Conservation (phyloP, 2,888 invertebrate species). For the Melitaea athalia region DNA sequence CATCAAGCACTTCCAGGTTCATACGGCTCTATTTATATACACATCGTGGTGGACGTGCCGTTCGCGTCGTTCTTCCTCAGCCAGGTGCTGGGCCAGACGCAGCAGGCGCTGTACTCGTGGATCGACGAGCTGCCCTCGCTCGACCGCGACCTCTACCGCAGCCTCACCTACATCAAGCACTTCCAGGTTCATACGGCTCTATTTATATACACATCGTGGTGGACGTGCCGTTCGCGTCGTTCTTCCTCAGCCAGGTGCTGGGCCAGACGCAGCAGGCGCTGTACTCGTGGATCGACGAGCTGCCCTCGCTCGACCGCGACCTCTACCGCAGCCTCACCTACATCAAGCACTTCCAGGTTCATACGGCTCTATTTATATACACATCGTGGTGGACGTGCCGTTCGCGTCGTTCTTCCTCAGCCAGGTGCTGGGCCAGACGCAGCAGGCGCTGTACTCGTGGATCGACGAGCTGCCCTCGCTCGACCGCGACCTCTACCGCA, state of each 20-base stretch:
- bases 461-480: slow-evolving; percentile 98
- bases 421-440: slow-evolving; percentile 96
- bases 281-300: slow-evolving; percentile 98
- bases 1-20: slow-evolving; percentile 93
- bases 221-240: slow-evolving; percentile 99
- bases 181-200: slow-evolving; percentile 84
- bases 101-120: slow-evolving; percentile 96
- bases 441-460: slow-evolving; percentile 96
- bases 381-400: slow-evolving; percentile 98
- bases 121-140: slow-evolving; percentile 98
- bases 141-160: slow-evolving; percentile 97
- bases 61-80: slow-evolving; percentile 99
- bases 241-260: slow-evolving; percentile 97
- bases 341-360: slow-evolving; percentile 93
- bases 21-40: no score
- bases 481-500: slow-evolving; percentile 97
- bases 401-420: slow-evolving; percentile 99
- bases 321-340: slow-evolving; percentile 97
- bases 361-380: no score
- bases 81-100: slow-evolving; percentile 96
- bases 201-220: no score
- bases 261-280: slow-evolving; percentile 96
- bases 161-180: slow-evolving; percentile 97
- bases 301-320: slow-evolving; percentile 97
- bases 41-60: slow-evolving; percentile 95